These are phyloP conservation scores for Salarias fasciatus DNA, from an alignment of 2,797 vertebrate species.

Conservation along the genomic window DNA sequence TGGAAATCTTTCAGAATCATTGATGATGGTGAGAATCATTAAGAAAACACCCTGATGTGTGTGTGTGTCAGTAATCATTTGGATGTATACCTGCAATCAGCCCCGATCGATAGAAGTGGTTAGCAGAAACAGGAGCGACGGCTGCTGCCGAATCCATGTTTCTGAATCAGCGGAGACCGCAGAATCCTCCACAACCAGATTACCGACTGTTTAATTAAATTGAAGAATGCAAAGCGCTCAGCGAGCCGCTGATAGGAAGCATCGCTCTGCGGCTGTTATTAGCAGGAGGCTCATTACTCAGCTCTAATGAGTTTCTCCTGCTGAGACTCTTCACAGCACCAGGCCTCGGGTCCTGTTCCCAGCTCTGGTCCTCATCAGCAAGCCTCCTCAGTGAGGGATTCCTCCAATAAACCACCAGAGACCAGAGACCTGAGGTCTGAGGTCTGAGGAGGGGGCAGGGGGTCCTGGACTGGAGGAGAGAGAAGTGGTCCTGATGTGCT, in stretches of 20 bases:
- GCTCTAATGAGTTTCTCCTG: slow-evolving; percentile 70
- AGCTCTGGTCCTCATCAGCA: slow-evolving; percentile 50
- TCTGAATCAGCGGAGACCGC: slow-evolving; percentile 48
- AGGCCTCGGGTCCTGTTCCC: slow-evolving; percentile 24
- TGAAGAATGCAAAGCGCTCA: slow-evolving; percentile 65
- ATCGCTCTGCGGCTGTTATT: slow-evolving; percentile 57
- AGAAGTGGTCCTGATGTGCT: too few species aligned
- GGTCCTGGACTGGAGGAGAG: too few species aligned
- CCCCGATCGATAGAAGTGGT: slow-evolving; percentile 21
- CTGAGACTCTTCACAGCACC: slow-evolving; percentile 45
- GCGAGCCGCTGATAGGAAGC: slow-evolving; percentile 46
- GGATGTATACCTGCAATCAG: slow-evolving; percentile 3
- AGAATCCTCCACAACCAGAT: slow-evolving; percentile 57
- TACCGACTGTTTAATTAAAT: slow-evolving; percentile 71
- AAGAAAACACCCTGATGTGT: not conserved
- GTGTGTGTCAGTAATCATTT: slow-evolving; percentile 7
- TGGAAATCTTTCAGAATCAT: not conserved
- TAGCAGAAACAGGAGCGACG: slow-evolving; percentile 15
- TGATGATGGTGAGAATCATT: not conserved
- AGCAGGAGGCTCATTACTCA: slow-evolving; percentile 69
- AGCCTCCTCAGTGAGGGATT: slow-evolving; percentile 34
- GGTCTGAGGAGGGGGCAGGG: too few species aligned
- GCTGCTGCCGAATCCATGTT: slow-evolving; percentile 29
- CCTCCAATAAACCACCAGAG: slow-evolving; percentile 50
- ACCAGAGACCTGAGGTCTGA: too few species aligned